Evolutionary conservation across 2,113 vertebrate genomes (phyloP).

Genomic region (Pipra filicauda): DNA sequence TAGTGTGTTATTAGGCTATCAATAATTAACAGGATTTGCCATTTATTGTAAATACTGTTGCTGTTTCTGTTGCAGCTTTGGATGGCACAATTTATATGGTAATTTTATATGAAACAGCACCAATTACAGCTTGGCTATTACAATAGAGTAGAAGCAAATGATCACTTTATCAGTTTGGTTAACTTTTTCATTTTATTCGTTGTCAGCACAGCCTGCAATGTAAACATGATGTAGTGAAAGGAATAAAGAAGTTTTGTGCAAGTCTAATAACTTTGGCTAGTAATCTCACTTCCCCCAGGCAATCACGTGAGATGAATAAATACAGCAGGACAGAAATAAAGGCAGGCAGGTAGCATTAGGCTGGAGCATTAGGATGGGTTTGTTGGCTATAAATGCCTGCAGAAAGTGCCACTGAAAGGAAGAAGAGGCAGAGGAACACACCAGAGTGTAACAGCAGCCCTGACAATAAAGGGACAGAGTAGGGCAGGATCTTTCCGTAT

Average conservation of each 20-base stretch:
- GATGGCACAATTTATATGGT: constrained; percentile 59
- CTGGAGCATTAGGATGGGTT: background rate
- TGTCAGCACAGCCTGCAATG: constrained; percentile 26
- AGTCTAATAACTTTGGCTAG: background rate
- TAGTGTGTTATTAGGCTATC: constrained; percentile 41
- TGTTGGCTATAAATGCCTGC: background rate
- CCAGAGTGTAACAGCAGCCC: background rate
- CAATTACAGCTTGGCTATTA: constrained; percentile 53
- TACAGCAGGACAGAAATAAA: background rate
- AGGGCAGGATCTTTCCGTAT: background rate
- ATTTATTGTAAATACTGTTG: constrained; percentile 54
- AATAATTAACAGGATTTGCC: constrained; percentile 68
- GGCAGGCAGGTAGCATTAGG: background rate
- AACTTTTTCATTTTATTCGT: constrained; percentile 61
- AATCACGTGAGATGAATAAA: background rate
- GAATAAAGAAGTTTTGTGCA: constrained; percentile 20
- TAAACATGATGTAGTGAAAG: constrained; percentile 42
- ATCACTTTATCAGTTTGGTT: constrained; percentile 51
- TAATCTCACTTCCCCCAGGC: background rate
- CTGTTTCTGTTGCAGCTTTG: constrained; percentile 48
- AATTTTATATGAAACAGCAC: constrained; percentile 60
- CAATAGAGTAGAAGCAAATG: constrained; percentile 27
- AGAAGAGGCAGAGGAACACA: background rate
- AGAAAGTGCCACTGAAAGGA: background rate
- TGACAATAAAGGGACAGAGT: background rate